Conservation (phyloP, 2,888 invertebrate genomes). For the Eupeodes latifasciatus region DNA sequence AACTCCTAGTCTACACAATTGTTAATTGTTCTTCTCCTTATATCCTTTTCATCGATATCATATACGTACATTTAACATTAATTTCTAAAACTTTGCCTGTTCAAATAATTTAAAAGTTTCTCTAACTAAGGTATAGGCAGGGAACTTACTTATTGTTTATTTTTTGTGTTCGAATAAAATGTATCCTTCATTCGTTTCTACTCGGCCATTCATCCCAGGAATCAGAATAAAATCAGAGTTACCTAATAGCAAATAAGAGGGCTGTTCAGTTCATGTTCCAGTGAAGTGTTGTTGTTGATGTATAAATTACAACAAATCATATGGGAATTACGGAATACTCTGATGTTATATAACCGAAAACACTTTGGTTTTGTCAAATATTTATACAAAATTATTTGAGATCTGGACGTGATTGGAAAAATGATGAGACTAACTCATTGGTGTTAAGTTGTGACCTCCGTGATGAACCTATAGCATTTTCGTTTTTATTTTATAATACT, state of each 20-base stretch:
- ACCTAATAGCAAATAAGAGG: constrained; percentile 27
- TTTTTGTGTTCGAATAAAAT: not conserved
- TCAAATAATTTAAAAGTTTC: no score
- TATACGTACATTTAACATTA: no score
- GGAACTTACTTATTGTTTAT: not conserved
- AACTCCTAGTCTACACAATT: no score
- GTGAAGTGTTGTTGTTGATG: constrained; percentile 30
- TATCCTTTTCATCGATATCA: no score
- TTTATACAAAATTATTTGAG: constrained; percentile 54
- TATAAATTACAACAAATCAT: constrained; percentile 41
- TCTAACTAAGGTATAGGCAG: no score
- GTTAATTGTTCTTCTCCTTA: no score
- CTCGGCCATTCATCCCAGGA: constrained; percentile 14
- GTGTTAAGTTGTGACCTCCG: not conserved
- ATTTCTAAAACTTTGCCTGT: no score
- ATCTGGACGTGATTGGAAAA: constrained; percentile 64
- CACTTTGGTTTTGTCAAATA: constrained; percentile 65
- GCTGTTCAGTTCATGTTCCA: not conserved
- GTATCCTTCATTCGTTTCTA: not conserved
- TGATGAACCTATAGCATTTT: constrained; percentile 10
- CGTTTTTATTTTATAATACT: constrained; percentile 15
- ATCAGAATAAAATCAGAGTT: not conserved
- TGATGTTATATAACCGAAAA: constrained; percentile 60
- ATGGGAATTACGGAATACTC: constrained; percentile 53
- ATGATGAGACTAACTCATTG: constrained; percentile 49